Conservation (phyloP, 2,113 vertebrate species). For the Cebidichthys violaceus region DNA sequence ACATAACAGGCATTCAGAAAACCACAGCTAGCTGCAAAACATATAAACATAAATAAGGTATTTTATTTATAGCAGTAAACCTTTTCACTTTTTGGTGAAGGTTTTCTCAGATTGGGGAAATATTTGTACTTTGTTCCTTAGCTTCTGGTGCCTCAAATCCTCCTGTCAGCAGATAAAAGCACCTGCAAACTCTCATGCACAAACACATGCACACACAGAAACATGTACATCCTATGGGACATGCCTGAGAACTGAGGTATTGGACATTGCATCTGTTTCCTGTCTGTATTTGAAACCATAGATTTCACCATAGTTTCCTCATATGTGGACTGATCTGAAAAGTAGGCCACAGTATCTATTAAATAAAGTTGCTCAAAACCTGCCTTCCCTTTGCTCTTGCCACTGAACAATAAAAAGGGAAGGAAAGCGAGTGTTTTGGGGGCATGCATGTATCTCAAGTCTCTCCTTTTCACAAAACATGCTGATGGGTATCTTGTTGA, state of each 20-base stretch:
- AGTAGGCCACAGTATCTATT: slow-evolving; percentile 26
- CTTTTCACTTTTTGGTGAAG: background rate
- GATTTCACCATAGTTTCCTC: slow-evolving; percentile 45
- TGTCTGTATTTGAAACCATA: slow-evolving; percentile 41
- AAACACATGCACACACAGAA: slow-evolving; percentile 22
- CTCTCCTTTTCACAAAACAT: slow-evolving; percentile 7
- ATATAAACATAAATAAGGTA: background rate
- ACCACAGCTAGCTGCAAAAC: background rate
- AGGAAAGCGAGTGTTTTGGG: slow-evolving; percentile 4
- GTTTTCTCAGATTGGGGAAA: background rate
- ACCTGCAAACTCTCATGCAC: background rate
- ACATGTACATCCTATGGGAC: slow-evolving; percentile 28
- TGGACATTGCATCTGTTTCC: slow-evolving; percentile 54
- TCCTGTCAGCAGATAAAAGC: slow-evolving; percentile 14
- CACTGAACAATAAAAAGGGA: slow-evolving; percentile 7
- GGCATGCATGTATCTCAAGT: slow-evolving; percentile 3
- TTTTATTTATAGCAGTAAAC: slow-evolving; percentile 17
- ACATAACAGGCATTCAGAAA: slow-evolving; percentile 29
- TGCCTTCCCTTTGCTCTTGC: slow-evolving; percentile 1
- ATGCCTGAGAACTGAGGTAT: slow-evolving; percentile 9
- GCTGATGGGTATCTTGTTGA: slow-evolving; percentile 26
- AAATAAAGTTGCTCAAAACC: background rate
- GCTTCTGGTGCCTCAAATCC: background rate
- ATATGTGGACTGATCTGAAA: slow-evolving; percentile 32
- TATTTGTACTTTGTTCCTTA: background rate